Conservation (phyloP, 2,797 vertebrate species). For the Manis javanica region DNA sequence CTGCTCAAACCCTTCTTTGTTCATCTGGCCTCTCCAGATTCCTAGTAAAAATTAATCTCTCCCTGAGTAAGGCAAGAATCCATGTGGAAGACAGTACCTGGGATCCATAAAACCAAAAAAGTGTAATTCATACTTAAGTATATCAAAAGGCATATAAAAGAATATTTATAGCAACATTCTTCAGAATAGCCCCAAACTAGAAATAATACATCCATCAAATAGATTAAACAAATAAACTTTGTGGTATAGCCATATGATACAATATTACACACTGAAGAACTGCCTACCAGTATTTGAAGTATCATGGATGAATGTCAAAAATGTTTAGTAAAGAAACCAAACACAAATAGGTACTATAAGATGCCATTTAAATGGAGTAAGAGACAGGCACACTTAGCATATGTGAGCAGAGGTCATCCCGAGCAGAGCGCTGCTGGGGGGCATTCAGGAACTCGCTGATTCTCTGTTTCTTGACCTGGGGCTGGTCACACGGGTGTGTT, state of each 20-base stretch:
- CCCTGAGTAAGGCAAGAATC: background rate
- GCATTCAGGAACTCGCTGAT: background rate
- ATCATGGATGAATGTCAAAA: background rate
- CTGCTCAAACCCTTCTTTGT: background rate
- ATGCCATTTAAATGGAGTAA: background rate
- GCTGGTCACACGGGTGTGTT: background rate
- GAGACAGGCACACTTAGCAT: background rate
- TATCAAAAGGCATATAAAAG: background rate
- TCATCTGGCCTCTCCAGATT: background rate
- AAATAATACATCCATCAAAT: background rate
- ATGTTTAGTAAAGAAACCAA: background rate
- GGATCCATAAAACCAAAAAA: conserved; percentile 10
- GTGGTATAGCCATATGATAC: background rate
- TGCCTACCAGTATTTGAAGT: background rate
- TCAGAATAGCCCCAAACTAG: background rate
- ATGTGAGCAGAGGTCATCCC: background rate
- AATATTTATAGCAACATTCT: background rate
- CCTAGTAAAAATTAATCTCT: background rate
- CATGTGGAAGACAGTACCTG: background rate
- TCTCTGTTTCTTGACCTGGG: background rate
- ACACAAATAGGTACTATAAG: background rate
- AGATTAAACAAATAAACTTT: conserved; percentile 31
- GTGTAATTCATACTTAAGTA: background rate
- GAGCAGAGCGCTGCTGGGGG: no score
- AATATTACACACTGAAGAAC: background rate